phyloP scores from a whole-genome alignment of 2,797 vertebrate genomes.

The Enoplosus armatus region DNA sequence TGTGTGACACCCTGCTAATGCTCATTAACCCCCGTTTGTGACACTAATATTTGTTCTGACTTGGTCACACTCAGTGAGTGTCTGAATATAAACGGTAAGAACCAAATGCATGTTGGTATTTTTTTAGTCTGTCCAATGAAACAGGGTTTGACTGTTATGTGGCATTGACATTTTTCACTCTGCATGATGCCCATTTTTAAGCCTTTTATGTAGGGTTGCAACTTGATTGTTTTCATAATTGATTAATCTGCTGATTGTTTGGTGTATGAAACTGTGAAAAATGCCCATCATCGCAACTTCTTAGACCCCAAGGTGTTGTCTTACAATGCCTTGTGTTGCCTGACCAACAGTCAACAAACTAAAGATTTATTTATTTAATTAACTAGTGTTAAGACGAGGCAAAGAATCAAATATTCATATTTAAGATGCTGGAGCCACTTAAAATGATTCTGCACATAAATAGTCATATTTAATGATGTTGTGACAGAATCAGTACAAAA shows the following conservation, averaged over 20 bases:
- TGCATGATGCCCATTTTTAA: neutral
- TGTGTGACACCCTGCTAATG: neutral
- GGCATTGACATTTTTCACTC: neutral
- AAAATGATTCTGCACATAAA: neutral
- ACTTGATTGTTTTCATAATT: neutral
- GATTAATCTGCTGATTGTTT: neutral
- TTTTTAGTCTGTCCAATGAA: neutral
- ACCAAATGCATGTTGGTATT: neutral
- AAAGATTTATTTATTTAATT: constrained; percentile 2
- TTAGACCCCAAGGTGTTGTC: neutral
- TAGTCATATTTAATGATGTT: neutral
- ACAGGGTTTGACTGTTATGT: neutral
- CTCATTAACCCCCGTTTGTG: constrained; percentile 4
- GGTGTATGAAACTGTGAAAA: neutral
- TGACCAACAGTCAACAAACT: neutral
- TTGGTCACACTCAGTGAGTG: neutral
- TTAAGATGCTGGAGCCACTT: neutral
- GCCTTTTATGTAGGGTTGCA: neutral
- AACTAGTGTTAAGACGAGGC: neutral
- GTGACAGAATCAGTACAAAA: neutral
- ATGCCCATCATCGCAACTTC: neutral
- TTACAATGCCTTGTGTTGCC: no score
- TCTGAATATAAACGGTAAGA: neutral
- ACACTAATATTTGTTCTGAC: neutral
- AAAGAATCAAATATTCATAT: neutral